Evolutionary conservation across 2,113 vertebrate species (phyloP).

Genomic region (Todiramphus saurophagus): DNA sequence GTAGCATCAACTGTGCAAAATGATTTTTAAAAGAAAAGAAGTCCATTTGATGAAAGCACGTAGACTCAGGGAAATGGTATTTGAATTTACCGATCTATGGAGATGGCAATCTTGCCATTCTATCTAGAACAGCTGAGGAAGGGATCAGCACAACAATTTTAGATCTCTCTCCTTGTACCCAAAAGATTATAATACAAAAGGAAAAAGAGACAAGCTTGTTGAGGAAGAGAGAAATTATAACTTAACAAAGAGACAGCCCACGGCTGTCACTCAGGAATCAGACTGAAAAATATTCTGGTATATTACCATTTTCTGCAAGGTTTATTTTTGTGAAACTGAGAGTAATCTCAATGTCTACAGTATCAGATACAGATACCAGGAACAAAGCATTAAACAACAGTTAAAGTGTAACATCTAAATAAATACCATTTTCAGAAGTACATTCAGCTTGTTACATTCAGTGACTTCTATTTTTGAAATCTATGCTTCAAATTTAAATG

Average conservation of each 20-base stretch:
- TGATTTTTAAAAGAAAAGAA: background rate
- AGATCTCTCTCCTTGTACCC: background rate
- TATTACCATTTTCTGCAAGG: background rate
- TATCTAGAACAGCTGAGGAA: background rate
- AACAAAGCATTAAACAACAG: background rate
- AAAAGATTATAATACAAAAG: background rate
- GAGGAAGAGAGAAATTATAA: background rate
- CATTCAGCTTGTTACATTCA: background rate
- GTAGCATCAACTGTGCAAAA: background rate
- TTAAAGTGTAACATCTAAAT: background rate
- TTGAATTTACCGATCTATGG: background rate
- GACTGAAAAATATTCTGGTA: conserved; percentile 14
- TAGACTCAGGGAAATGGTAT: background rate
- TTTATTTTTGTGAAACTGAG: conserved; percentile 19
- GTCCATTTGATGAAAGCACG: background rate
- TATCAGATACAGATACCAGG: background rate
- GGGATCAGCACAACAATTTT: background rate
- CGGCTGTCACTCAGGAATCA: background rate
- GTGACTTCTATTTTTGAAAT: background rate
- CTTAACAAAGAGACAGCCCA: background rate
- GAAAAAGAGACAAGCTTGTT: background rate
- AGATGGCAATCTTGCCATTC: background rate
- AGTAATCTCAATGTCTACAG: background rate
- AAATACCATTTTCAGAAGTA: background rate
- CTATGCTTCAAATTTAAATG: background rate